Conservation (phyloP, 2,797 vertebrate genomes). For the Gallinago solitaria region DNA sequence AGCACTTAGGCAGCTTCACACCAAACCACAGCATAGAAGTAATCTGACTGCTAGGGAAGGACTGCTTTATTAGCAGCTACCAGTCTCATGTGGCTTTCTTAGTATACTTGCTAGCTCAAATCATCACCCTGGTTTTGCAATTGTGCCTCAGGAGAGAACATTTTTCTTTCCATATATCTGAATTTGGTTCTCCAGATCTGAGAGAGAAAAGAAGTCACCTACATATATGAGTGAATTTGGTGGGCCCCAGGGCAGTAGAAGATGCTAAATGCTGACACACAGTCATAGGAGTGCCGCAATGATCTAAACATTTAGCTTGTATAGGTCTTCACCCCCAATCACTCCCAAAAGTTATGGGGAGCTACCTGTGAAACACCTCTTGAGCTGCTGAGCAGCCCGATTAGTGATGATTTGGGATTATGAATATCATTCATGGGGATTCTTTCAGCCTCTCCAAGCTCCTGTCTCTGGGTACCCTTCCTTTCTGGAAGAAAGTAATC, state of each 20-base stretch:
- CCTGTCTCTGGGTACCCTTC: background rate
- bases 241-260: background rate
- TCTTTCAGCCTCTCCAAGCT: background rate
- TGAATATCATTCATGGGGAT: background rate
- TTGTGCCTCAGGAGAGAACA: background rate
- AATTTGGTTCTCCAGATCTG: background rate
- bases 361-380: background rate
- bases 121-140: background rate
- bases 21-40: background rate
- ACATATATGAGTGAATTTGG: background rate
- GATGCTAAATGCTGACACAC: background rate
- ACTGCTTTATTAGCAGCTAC: background rate
- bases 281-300: background rate
- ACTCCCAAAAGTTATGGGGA: background rate
- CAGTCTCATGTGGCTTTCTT: background rate
- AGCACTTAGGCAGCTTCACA: background rate
- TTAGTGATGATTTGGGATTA: background rate
- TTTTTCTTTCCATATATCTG: background rate
- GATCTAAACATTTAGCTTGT: background rate
- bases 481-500: background rate
- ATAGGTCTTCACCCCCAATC: background rate
- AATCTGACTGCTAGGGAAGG: background rate
- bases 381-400: background rate
- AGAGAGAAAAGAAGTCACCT: background rate
- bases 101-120: background rate